These are phyloP conservation scores for Harpalus rubripes DNA, from an alignment of 2,888 invertebrate species.

Conservation along the genomic window DNA sequence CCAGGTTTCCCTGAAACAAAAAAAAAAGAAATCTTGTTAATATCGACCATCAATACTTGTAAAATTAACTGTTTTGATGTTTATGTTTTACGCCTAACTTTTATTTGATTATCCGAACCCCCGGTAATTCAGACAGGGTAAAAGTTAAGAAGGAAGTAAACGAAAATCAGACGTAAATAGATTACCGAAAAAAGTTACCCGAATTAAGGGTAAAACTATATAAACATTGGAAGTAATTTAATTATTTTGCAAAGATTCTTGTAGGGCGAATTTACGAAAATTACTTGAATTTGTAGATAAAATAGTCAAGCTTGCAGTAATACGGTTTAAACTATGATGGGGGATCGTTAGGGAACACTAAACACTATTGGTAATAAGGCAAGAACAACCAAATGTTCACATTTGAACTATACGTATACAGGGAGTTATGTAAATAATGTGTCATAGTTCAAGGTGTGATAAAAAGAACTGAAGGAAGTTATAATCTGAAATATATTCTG, in stretches of 20 bases:
- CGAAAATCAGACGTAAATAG: neutral
- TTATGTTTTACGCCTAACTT: neutral
- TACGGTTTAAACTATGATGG: too few relatives aligned
- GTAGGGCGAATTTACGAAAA: too few relatives aligned
- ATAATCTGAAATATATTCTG: too few relatives aligned
- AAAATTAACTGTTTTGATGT: neutral
- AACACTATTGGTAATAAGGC: too few relatives aligned
- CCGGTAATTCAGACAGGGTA: neutral
- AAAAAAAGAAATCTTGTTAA: neutral
- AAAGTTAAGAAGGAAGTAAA: neutral
- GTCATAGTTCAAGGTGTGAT: too few relatives aligned
- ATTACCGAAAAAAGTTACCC: neutral
- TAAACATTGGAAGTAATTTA: neutral
- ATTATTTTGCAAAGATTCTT: neutral
- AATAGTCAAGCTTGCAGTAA: neutral
- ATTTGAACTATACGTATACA: too few relatives aligned
- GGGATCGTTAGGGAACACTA: too few relatives aligned
- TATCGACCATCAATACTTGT: neutral
- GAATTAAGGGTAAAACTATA: neutral
- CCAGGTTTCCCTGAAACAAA: conserved; percentile 82
- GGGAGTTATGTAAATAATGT: too few relatives aligned
- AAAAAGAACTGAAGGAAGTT: too few relatives aligned
- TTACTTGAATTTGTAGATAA: too few relatives aligned
- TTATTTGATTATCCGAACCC: neutral
- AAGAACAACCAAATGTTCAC: too few relatives aligned